Evolutionary conservation across 2,888 invertebrate species (phyloP).

Genomic region (Ferdinandea cuprea): DNA sequence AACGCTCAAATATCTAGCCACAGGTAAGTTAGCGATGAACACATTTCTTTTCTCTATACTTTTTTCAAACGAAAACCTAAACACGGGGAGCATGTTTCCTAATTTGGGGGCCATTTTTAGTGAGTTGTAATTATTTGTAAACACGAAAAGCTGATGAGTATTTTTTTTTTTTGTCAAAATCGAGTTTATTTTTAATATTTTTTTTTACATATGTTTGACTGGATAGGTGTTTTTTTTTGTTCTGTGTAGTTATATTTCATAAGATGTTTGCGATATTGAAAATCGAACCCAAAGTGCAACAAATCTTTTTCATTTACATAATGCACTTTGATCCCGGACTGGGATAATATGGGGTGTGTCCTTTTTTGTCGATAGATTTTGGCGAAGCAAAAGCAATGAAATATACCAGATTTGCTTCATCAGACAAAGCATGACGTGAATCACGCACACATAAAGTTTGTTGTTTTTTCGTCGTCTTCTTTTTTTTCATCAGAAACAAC

Average conservation of each 20-base stretch:
- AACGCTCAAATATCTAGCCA: slow-evolving; percentile 82
- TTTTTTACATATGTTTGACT: not conserved
- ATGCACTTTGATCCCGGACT: slow-evolving; percentile 62
- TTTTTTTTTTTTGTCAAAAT: slow-evolving; percentile 6
- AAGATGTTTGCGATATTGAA: not conserved
- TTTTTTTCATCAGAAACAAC: slow-evolving; percentile 36
- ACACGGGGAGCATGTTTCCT: slow-evolving; percentile 40
- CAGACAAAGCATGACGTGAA: slow-evolving; percentile 58
- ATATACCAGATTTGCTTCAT: slow-evolving; percentile 18
- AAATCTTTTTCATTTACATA: slow-evolving; percentile 55
- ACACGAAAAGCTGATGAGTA: slow-evolving; percentile 13
- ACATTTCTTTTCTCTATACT: slow-evolving; percentile 26
- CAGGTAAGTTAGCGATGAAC: slow-evolving; percentile 77
- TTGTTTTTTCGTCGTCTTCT: slow-evolving; percentile 13
- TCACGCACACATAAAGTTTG: slow-evolving; percentile 51
- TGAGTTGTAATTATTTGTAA: slow-evolving; percentile 34
- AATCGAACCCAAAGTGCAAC: slow-evolving; percentile 8
- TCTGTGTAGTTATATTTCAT: slow-evolving; percentile 10
- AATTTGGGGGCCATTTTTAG: slow-evolving; percentile 50
- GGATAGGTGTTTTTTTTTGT: slow-evolving; percentile 20
- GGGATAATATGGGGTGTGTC: slow-evolving; percentile 59
- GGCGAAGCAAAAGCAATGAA: not conserved
- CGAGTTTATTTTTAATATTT: slow-evolving; percentile 15
- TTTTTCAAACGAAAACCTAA: slow-evolving; percentile 5
- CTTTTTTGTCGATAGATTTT: slow-evolving; percentile 49